Evolutionary conservation across 2,888 invertebrate genomes (phyloP).

Genomic region (Onchidella celtica): DNA sequence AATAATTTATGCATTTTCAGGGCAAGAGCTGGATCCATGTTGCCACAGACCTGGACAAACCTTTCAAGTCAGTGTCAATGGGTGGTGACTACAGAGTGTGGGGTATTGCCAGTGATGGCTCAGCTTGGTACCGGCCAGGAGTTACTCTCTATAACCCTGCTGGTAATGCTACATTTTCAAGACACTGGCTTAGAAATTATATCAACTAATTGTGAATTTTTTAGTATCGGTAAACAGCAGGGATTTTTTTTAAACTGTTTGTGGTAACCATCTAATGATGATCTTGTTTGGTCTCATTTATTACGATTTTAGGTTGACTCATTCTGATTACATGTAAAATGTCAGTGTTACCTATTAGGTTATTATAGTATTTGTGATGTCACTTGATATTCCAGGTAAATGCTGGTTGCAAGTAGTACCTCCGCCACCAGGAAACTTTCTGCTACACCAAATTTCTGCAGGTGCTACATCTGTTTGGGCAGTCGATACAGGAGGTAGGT

Average conservation of each 20-base stretch:
- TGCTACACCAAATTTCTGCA: slow-evolving; percentile 84
- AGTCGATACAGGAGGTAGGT: slow-evolving; percentile 83
- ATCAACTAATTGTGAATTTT: no score
- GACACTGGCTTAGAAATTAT: no score
- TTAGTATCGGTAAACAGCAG: no score
- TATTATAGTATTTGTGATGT: no score
- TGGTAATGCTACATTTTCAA: no score
- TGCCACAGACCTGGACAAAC: slow-evolving; percentile 85
- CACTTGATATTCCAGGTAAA: slow-evolving; percentile 83
- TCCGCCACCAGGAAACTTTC: slow-evolving; percentile 83
- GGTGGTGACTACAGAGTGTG: slow-evolving; percentile 83
- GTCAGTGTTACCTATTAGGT: no score
- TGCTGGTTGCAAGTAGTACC: slow-evolving; percentile 91
- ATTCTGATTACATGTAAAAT: no score
- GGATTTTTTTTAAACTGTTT: no score
- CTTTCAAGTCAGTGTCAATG: slow-evolving; percentile 83
- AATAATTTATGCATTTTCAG: slow-evolving; percentile 71
- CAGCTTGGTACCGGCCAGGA: slow-evolving; percentile 90
- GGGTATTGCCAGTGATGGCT: slow-evolving; percentile 92
- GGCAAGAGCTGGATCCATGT: slow-evolving; percentile 90
- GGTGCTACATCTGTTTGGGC: slow-evolving; percentile 90
- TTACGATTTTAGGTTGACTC: no score
- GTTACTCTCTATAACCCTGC: slow-evolving; percentile 88
- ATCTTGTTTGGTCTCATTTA: no score
- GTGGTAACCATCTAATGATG: no score